Conservation (phyloP, 2,888 invertebrate species). For the Nebria brevicollis region DNA sequence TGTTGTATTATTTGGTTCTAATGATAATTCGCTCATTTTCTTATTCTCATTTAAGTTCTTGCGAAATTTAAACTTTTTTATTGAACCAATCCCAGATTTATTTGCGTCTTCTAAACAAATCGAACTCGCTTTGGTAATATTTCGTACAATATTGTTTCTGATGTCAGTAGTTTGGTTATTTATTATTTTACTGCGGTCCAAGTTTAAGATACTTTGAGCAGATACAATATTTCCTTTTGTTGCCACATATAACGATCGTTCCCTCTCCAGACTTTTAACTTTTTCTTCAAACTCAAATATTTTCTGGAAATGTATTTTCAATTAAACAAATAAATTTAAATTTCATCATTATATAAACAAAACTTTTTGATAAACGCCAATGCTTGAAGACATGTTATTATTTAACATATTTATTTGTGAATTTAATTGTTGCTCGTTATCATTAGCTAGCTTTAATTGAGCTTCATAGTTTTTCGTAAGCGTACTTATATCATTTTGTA, state of each 20-base stretch:
- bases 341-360: slow-evolving; percentile 13
- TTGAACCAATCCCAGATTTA: background rate
- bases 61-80: background rate
- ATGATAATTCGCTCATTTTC: background rate
- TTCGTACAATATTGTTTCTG: background rate
- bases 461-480: slow-evolving; percentile 40
- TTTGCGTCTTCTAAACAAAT: background rate
- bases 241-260: slow-evolving; percentile 43
- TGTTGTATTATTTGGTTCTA: background rate
- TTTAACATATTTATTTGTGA: slow-evolving; percentile 58
- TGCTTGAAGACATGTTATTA: slow-evolving; percentile 27
- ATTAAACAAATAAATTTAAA: background rate
- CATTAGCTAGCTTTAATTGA: slow-evolving; percentile 61
- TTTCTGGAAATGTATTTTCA: slow-evolving; percentile 22
- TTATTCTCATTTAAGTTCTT: background rate
- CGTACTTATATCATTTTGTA: slow-evolving; percentile 10
- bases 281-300: slow-evolving; percentile 47
- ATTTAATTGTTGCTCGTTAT: slow-evolving; percentile 58
- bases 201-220: slow-evolving; percentile 18
- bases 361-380: slow-evolving; percentile 25
- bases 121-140: background rate
- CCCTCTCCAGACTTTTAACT: slow-evolving; percentile 36
- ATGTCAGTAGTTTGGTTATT: background rate
- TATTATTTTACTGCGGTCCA: background rate
- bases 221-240: slow-evolving; percentile 25